Conservation (phyloP, 2,888 invertebrate genomes). For the Plebejus argus region DNA sequence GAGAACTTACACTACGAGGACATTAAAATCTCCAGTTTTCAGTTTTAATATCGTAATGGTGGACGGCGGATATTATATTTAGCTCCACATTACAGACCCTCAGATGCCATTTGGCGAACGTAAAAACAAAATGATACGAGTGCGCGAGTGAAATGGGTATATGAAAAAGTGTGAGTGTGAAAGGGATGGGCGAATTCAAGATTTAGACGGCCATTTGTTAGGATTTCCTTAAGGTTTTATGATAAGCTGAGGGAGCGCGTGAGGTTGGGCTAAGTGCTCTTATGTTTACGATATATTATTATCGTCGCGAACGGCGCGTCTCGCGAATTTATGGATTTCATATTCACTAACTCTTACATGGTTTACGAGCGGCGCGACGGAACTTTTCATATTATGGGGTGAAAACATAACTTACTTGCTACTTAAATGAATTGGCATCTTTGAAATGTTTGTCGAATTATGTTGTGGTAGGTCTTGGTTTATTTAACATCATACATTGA, state of each 20-base stretch:
- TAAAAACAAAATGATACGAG: conserved; percentile 23
- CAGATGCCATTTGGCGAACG: conserved; percentile 15
- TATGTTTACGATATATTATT: conserved; percentile 50
- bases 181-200: conserved; percentile 36
- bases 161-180: conserved; percentile 24
- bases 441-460: no score
- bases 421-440: not conserved
- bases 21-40: conserved; percentile 12
- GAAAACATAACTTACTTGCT: not conserved
- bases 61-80: conserved; percentile 22
- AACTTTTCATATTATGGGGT: not conserved
- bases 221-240: conserved; percentile 45
- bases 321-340: conserved; percentile 38
- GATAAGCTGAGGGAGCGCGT: conserved; percentile 51
- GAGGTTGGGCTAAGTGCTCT: conserved; percentile 48
- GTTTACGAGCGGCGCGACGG: not conserved
- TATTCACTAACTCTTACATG: conserved; percentile 31
- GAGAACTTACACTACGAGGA: not conserved
- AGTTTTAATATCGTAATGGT: conserved; percentile 21
- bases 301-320: conserved; percentile 40
- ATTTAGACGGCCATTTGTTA: conserved; percentile 41
- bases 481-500: no score
- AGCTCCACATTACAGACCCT: conserved; percentile 18
- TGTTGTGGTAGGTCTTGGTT: no score
- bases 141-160: conserved; percentile 30